Conservation (phyloP, 2,888 invertebrate species). For the Ophion obscuratus region DNA sequence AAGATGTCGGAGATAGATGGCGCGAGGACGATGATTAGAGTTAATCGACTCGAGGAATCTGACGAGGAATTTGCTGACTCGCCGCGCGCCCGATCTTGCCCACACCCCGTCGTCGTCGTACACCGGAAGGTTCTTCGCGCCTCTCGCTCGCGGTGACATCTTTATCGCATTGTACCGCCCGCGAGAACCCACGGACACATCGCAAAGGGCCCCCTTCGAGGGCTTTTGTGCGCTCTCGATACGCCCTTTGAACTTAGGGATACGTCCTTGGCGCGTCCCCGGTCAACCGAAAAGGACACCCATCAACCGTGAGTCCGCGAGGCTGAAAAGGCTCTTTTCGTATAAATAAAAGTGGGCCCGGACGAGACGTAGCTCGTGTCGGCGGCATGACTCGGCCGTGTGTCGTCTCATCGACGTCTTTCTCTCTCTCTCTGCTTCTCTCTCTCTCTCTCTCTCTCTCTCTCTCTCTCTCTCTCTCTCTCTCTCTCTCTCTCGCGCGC, state of each 20-base stretch:
- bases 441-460: conserved; percentile 51
- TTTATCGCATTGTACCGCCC: conserved; percentile 70
- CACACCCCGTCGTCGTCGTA: conserved; percentile 1
- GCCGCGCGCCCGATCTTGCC: conserved; percentile 58
- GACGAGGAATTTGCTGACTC: conserved; percentile 79
- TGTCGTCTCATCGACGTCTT: conserved; percentile 60
- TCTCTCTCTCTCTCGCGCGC: conserved; percentile 51
- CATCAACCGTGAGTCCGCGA: conserved; percentile 49
- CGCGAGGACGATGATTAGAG: conserved; percentile 48
- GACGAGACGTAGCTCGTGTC: conserved; percentile 24
- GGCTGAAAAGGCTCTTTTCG: conserved; percentile 31
- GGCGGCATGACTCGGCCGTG: conserved; percentile 64
- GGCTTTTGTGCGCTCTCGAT: background rate
- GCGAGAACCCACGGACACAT: conserved; percentile 1
- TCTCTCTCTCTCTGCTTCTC: conserved; percentile 51
- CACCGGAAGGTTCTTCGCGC: conserved; percentile 68
- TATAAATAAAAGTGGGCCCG: conserved; percentile 31
- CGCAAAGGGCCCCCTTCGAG: background rate
- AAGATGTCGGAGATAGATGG: conserved; percentile 8
- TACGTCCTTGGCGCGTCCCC: conserved; percentile 46
- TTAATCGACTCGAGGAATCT: conserved; percentile 60
- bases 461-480: conserved; percentile 51
- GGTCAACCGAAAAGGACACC: conserved; percentile 63
- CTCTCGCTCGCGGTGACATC: conserved; percentile 75
- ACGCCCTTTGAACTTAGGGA: conserved; percentile 23